Evolutionary conservation across 2,113 vertebrate species (phyloP), one percentile per base, ranked within the genome.

Genomic region (Protobothrops flavoviridis): DNA sequence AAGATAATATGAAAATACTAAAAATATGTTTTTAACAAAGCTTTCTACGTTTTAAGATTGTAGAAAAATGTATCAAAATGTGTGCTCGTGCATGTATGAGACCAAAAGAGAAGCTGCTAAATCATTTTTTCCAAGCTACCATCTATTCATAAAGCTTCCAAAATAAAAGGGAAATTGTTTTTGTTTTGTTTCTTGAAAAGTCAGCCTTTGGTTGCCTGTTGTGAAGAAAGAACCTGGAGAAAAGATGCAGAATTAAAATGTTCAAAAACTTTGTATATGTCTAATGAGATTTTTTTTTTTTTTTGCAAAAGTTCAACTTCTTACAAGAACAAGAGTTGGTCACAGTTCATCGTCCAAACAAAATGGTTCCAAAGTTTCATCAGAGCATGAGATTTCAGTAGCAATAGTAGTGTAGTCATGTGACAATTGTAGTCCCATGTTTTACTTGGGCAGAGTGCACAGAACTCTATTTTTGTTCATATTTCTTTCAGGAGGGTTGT

Each of bases 1-100:
- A 20, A 23, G 96, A 96, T 95, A 53, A 95, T 97, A 94, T 95
- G 97, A 97, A 96, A 93, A 96, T 74, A 2, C 64, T 74, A 33
- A 33, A 64, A 95, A 94, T 69, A 92, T 91, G 94, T 95, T 95
- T 91, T 85, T 95, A 87, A 39, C 29, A 64, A 64, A 29, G 1
- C 9, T 29, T 90, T 81, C n/a, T 26, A 23, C 39, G 23, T n/a
- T 33, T 90, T 52, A 69, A 90, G 29, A n/a, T n/a, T 9, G 26
- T 15, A 74, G 45, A n/a, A 52, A 74, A 21, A 52, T 52, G 15
- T 3, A n/a, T 13, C 21, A 52, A 64, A 39, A 33, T 0, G 7
- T 55, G 6, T 45, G 9, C 17, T 52, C 21, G 3, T 33, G 26
- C 21, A n/a, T 90, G 3, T 69, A 88, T 53, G 87, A 88, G 50